phyloP scores from a whole-genome alignment of 2,888 invertebrate species.

The Elegia similella region DNA sequence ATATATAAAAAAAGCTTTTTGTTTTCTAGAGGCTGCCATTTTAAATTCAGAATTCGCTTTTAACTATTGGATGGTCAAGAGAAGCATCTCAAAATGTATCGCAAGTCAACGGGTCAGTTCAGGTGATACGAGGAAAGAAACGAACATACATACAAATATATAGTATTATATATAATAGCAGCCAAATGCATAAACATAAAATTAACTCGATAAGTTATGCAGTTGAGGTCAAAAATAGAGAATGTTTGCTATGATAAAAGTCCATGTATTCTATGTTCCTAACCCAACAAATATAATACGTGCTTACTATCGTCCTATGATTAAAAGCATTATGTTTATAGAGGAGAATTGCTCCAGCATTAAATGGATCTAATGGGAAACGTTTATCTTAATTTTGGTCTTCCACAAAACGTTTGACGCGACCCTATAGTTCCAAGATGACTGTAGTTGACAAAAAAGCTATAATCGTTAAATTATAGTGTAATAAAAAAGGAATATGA shows the following conservation, averaged over 20 bases:
- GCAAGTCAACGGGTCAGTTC: too few species aligned
- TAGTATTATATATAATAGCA: too few species aligned
- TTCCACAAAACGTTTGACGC: constrained; percentile 73
- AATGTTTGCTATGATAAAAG: background rate
- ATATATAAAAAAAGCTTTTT: too few species aligned
- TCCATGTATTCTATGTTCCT: constrained; percentile 37
- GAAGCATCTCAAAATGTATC: too few species aligned
- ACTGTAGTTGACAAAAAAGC: constrained; percentile 46
- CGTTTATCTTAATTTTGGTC: constrained; percentile 76
- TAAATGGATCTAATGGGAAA: constrained; percentile 73
- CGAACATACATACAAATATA: too few species aligned
- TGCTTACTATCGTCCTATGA: constrained; percentile 53
- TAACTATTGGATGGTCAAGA: too few species aligned
- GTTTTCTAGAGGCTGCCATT: too few species aligned
- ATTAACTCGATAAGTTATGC: too few species aligned
- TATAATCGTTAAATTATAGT: constrained; percentile 10
- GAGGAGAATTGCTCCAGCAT: constrained; percentile 65
- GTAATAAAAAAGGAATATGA: background rate
- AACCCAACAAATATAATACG: constrained; percentile 45
- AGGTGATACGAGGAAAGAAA: too few species aligned
- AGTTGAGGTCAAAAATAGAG: background rate
- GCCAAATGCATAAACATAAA: too few species aligned
- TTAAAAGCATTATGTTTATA: constrained; percentile 78
- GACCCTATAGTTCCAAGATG: constrained; percentile 45
- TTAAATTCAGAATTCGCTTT: too few species aligned